A percentile compares a stretch with the other conserved stretches of the same genome.
These are phyloP conservation scores for Orycteropus afer DNA, from an alignment of 2,113 vertebrate genomes.

Conservation along the genomic window DNA sequence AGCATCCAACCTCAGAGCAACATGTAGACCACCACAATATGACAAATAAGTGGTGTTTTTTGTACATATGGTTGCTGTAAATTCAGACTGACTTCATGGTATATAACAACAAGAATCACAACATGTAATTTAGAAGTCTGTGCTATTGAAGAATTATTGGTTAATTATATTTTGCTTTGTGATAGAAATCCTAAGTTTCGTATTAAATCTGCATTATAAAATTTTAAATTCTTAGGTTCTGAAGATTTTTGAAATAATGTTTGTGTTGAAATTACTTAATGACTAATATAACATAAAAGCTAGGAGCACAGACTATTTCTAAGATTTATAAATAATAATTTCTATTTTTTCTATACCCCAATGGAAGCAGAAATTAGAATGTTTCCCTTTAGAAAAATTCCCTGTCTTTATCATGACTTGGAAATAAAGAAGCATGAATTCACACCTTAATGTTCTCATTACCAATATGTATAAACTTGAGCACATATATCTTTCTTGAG, in stretches of 20 bases:
- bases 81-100: no score
- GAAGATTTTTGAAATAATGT: not conserved
- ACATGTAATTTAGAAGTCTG: not conserved
- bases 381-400: not conserved
- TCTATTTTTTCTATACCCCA: not conserved
- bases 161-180: not conserved
- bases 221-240: not conserved
- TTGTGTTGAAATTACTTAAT: not conserved
- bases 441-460: not conserved
- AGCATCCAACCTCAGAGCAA: no score
- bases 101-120: no score
- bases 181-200: not conserved
- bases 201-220: not conserved
- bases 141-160: not conserved
- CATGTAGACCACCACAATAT: no score
- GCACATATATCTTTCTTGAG: no score
- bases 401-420: not conserved
- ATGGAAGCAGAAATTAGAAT: not conserved
- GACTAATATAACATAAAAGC: not conserved
- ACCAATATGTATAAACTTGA: not conserved
- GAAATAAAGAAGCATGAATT: not conserved
- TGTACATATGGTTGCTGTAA: no score
- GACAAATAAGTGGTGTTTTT: no score
- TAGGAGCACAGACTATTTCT: not conserved
- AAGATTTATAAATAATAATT: not conserved